phyloP scores from a whole-genome alignment of 2,888 invertebrate species.

The Galeruca laticollis region DNA sequence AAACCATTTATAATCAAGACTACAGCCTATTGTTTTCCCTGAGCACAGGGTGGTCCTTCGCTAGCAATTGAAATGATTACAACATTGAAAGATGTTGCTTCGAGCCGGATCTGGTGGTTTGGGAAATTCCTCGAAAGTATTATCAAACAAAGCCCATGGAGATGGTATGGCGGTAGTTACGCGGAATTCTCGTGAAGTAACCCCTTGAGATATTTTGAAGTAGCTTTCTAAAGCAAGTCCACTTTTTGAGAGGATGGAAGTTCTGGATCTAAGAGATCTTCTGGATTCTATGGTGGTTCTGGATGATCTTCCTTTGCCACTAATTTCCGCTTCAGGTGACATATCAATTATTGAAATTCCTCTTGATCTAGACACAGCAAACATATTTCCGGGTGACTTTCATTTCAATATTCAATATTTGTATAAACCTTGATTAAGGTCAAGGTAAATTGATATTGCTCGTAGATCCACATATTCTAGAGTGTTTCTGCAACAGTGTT shows the following conservation, averaged over 20 bases:
- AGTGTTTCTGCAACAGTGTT: too few species aligned
- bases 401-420: constrained; percentile 38
- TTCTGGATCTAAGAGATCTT: constrained; percentile 28
- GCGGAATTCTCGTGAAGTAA: constrained; percentile 30
- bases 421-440: too few species aligned
- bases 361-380: constrained; percentile 36
- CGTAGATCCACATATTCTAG: too few species aligned
- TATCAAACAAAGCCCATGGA: constrained; percentile 39
- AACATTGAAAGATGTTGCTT: too few species aligned
- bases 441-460: too few species aligned
- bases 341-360: constrained; percentile 39
- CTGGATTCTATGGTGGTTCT: constrained; percentile 23
- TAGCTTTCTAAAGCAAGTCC: constrained; percentile 1
- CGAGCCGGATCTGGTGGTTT: constrained; percentile 29
- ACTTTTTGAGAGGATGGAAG: background rate
- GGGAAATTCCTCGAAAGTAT: constrained; percentile 19
- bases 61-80: too few species aligned
- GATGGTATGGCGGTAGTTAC: constrained; percentile 33
- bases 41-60: too few species aligned
- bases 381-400: constrained; percentile 40
- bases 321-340: constrained; percentile 6
- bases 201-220: constrained; percentile 21
- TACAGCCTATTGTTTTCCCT: too few species aligned
- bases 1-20: too few species aligned
- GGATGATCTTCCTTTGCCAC: constrained; percentile 11